Evolutionary conservation across 2,797 vertebrate genomes (phyloP).

Genomic region (Sebastolobus altivelis): DNA sequence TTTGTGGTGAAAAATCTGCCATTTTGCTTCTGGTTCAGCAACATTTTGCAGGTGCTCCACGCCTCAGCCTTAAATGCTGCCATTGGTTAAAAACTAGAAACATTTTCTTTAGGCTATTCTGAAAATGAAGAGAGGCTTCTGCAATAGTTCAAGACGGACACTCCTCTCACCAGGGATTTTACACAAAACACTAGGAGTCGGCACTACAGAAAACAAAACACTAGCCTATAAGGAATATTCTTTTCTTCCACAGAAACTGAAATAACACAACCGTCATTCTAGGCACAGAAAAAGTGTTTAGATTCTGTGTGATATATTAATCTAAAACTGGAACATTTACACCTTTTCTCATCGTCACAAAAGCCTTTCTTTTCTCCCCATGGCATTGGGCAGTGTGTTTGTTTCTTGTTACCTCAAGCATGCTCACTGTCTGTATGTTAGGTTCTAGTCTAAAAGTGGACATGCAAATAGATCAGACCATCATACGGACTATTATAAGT

Average conservation of each 20-base stretch:
- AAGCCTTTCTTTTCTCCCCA: neutral
- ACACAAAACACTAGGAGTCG: neutral
- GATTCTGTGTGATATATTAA: neutral
- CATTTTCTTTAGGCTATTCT: neutral
- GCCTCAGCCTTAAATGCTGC: neutral
- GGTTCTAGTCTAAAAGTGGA: neutral
- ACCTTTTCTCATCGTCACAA: neutral
- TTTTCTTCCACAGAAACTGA: neutral
- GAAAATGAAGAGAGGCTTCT: neutral
- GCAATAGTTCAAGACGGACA: neutral
- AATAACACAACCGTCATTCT: neutral
- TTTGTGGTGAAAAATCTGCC: neutral
- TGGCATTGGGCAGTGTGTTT: neutral
- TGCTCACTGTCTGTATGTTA: neutral
- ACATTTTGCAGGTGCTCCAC: neutral
- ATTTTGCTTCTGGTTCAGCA: neutral
- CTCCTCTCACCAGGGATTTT: neutral
- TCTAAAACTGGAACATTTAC: neutral
- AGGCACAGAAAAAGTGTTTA: neutral
- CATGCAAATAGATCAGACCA: conserved; percentile 13
- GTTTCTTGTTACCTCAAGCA: neutral
- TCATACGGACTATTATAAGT: neutral
- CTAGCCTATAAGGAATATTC: neutral
- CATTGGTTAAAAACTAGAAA: neutral
- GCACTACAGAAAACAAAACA: neutral